A percentile compares a stretch with the other conserved stretches of the same genome.
These are phyloP conservation scores for Merluccius polli DNA, from an alignment of 2,797 vertebrate genomes.

Conservation along the genomic window DNA sequence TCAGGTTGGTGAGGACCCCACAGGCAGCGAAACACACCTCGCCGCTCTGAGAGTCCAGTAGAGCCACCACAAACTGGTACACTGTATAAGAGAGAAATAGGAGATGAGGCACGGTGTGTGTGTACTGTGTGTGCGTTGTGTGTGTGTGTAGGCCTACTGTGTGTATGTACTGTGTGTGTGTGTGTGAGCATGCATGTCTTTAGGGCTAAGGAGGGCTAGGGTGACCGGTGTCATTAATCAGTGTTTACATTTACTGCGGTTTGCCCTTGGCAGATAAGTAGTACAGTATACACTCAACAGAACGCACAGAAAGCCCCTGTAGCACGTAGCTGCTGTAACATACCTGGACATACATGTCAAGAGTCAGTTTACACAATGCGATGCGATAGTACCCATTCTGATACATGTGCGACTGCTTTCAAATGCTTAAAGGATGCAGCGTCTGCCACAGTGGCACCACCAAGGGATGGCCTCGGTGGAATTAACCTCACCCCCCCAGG, in stretches of 20 bases:
- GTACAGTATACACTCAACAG: neutral
- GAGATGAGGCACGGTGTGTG: conserved; percentile 8
- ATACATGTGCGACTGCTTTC: no score
- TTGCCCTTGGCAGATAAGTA: neutral
- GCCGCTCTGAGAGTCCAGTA: conserved; percentile 85
- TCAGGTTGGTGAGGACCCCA: conserved; percentile 92
- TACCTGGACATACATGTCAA: neutral
- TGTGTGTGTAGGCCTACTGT: conserved; percentile 4
- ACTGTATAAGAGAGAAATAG: conserved; percentile 66
- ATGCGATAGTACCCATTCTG: neutral
- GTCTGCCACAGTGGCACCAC: no score
- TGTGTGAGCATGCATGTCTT: neutral
- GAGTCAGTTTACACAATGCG: neutral
- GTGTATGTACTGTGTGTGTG: neutral
- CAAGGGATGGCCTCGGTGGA: neutral
- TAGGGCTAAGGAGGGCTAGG: neutral
- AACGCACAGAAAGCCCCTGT: no score
- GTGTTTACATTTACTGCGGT: neutral
- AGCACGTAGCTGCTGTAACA: neutral
- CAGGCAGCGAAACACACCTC: conserved; percentile 92
- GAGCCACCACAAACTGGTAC: conserved; percentile 82
- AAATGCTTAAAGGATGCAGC: neutral
- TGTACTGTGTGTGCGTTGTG: conserved; percentile 4
- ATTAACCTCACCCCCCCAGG: neutral
- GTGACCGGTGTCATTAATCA: neutral